A percentile compares a stretch with the other conserved stretches of the same genome.
These are phyloP conservation scores for Callospermophilus lateralis DNA, from an alignment of 2,113 vertebrate genomes.

Conservation along the genomic window DNA sequence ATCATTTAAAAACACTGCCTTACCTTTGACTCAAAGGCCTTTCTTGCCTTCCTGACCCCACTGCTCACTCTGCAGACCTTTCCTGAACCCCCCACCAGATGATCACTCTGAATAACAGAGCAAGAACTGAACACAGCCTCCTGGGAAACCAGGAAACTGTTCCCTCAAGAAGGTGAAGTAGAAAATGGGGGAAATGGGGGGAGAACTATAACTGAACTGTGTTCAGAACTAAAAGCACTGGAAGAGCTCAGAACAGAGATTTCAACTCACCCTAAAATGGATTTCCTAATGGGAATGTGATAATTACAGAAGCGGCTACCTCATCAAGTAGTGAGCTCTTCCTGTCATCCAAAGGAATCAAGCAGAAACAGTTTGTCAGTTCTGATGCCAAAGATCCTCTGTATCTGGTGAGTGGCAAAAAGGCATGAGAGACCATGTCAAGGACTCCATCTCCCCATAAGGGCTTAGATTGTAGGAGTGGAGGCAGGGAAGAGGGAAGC, in stretches of 20 bases:
- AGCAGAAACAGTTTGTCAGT: background rate
- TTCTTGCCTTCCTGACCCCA: background rate
- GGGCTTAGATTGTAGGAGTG: background rate
- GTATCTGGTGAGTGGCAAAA: background rate
- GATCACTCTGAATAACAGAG: background rate
- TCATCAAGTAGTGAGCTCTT: background rate
- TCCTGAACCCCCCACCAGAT: background rate
- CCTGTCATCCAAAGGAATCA: background rate
- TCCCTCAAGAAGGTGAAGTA: background rate
- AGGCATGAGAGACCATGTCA: background rate
- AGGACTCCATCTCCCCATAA: background rate
- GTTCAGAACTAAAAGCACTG: constrained; percentile 27
- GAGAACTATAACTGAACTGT: background rate
- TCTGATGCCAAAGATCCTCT: background rate
- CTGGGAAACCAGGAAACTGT: background rate
- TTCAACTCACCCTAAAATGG: background rate
- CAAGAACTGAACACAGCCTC: constrained; percentile 12
- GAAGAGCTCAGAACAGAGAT: background rate
- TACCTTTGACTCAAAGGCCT: background rate
- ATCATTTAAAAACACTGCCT: background rate
- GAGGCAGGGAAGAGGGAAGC: background rate
- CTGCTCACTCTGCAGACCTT: background rate
- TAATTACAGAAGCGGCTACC: background rate
- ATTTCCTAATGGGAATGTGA: background rate
- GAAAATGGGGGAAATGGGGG: background rate